Conservation (phyloP, 2,797 vertebrate genomes). For the Pitangus sulphuratus region DNA sequence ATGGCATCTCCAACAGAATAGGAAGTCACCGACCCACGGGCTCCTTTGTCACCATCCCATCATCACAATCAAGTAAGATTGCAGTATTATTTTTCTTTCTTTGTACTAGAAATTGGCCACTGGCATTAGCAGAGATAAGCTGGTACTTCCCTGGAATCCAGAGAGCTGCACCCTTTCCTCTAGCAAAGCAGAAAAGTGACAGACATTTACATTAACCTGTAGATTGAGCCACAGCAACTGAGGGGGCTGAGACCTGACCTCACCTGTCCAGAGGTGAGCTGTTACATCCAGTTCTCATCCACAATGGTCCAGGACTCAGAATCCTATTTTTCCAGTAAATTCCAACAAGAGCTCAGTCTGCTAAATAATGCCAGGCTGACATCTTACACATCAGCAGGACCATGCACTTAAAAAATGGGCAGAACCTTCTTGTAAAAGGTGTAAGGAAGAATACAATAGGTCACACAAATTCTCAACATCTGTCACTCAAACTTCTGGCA, state of each 20-base stretch:
- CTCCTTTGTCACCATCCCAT: background rate
- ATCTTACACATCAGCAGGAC: background rate
- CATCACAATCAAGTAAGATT: background rate
- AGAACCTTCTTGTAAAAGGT: fast-evolving
- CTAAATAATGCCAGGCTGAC: background rate
- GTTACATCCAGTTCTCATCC: background rate
- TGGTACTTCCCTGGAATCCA: background rate
- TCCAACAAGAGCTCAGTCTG: background rate
- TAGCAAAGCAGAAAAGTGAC: background rate
- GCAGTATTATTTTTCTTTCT: background rate
- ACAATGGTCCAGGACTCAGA: background rate
- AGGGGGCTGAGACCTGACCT: background rate
- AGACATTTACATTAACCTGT: background rate
- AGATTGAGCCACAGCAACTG: background rate
- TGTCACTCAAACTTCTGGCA: background rate
- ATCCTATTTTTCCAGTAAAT: background rate
- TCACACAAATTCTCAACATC: background rate
- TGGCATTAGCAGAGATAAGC: background rate
- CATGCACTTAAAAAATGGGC: background rate
- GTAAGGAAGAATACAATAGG: background rate
- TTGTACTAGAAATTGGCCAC: background rate
- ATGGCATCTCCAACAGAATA: background rate
- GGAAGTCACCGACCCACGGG: background rate
- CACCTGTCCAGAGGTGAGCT: background rate
- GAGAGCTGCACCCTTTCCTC: background rate